These are phyloP conservation scores for Phalacrocorax pelagicus DNA, from an alignment of 2,113 vertebrate genomes.

Conservation along the genomic window DNA sequence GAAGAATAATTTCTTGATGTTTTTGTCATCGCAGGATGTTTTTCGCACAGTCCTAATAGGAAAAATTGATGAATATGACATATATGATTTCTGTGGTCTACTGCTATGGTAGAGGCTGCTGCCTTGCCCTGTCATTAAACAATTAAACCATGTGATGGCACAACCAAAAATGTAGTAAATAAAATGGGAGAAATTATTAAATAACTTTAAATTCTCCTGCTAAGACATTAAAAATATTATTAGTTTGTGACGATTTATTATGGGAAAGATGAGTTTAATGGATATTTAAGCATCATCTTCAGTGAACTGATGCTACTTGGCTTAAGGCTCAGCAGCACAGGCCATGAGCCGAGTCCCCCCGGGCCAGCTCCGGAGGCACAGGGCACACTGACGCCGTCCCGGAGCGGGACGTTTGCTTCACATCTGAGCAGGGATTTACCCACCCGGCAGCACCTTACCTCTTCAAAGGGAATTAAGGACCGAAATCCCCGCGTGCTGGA, in stretches of 20 bases:
- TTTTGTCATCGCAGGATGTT: background rate
- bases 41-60: background rate
- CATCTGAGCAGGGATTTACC: background rate
- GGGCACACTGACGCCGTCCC: fast-evolving
- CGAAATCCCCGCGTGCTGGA: background rate
- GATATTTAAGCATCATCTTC: background rate
- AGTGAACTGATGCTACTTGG: background rate
- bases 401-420: background rate
- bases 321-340: background rate
- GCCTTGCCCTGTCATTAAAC: background rate
- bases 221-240: background rate
- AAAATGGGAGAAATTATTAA: background rate
- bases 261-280: background rate
- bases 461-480: background rate
- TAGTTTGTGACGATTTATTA: background rate
- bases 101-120: background rate
- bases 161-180: background rate
- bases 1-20: background rate
- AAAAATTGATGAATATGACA: background rate
- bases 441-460: background rate
- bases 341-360: too few relatives aligned
- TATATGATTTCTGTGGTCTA: background rate
- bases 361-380: background rate
- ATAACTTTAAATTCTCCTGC: background rate
- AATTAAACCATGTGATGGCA: background rate